Evolutionary conservation across 2,113 vertebrate species (phyloP).

Genomic region (Sceloporus tristichus): DNA sequence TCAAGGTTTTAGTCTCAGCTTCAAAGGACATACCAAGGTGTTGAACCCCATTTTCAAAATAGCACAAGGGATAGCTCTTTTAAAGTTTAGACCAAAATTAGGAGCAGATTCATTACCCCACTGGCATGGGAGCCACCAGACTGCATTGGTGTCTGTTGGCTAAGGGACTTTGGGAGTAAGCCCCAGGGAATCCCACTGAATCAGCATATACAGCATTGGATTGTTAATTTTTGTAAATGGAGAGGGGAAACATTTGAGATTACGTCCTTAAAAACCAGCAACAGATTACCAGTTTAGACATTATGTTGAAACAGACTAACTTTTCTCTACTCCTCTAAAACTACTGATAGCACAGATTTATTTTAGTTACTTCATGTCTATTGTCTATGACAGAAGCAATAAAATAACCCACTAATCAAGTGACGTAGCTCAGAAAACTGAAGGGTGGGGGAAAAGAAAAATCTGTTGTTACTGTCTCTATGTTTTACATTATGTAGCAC

Average conservation of each 20-base stretch:
- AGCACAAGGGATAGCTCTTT: no score
- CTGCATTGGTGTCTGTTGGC: no score
- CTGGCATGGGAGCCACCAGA: no score
- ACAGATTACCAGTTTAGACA: conserved; percentile 43
- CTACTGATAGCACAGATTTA: conserved; percentile 55
- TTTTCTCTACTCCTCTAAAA: conserved; percentile 37
- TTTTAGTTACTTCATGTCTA: conserved; percentile 52
- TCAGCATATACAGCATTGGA: neutral
- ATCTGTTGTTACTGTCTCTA: conserved; percentile 22
- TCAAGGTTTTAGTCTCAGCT: neutral
- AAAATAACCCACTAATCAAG: conserved; percentile 10
- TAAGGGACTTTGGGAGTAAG: no score
- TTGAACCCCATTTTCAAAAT: no score
- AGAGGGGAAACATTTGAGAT: conserved; percentile 38
- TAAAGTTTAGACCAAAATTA: no score
- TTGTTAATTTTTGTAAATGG: conserved; percentile 7
- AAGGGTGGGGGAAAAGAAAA: conserved; percentile 33
- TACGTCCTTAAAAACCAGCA: conserved; percentile 7
- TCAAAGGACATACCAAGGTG: neutral
- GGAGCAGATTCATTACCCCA: no score
- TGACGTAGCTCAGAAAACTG: conserved; percentile 49
- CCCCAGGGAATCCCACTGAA: no score
- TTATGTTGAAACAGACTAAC: conserved; percentile 12
- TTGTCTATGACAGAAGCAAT: conserved; percentile 30
- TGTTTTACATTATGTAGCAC: neutral